These are phyloP conservation scores for Drosophila pectinifera DNA, from an alignment of 1,140 invertebrate genomes.

Conservation along the genomic window DNA sequence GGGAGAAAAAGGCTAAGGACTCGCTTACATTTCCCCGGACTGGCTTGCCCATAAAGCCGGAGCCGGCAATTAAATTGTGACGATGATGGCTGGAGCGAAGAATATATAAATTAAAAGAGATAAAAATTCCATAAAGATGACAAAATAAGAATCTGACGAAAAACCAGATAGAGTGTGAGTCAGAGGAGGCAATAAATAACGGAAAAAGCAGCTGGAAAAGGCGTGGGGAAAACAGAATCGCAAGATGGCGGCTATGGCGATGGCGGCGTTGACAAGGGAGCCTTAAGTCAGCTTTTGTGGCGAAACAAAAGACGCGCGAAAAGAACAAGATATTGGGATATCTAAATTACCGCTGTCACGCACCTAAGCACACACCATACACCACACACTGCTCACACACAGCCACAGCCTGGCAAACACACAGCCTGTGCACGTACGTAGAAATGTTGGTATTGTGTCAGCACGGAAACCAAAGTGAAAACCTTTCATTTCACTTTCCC, in stretches of 20 bases:
- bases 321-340: slow-evolving; percentile 67
- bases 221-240: slow-evolving; percentile 7
- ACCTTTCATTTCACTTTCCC: slow-evolving; percentile 59
- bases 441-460: slow-evolving; percentile 41
- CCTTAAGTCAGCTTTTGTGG: slow-evolving; percentile 61
- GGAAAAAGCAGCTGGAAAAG: slow-evolving; percentile 45
- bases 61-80: slow-evolving; percentile 63
- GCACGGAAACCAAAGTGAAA: slow-evolving; percentile 65
- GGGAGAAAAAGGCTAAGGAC: slow-evolving; percentile 4
- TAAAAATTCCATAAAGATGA: slow-evolving; percentile 57
- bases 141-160: slow-evolving; percentile 22
- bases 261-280: slow-evolving; percentile 44
- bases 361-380: slow-evolving; percentile 46
- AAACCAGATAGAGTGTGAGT: slow-evolving; percentile 21
- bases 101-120: slow-evolving; percentile 63
- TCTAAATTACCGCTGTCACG: slow-evolving; percentile 72
- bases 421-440: slow-evolving; percentile 4
- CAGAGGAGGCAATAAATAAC: slow-evolving; percentile 47
- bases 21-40: slow-evolving; percentile 18
- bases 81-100: slow-evolving; percentile 42
- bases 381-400: background rate
- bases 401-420: background rate
- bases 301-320: slow-evolving; percentile 74
- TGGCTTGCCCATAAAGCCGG: slow-evolving; percentile 38
- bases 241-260: slow-evolving; percentile 43